phyloP scores from a whole-genome alignment of 2,888 invertebrate genomes.

The Oligia latruncula region DNA sequence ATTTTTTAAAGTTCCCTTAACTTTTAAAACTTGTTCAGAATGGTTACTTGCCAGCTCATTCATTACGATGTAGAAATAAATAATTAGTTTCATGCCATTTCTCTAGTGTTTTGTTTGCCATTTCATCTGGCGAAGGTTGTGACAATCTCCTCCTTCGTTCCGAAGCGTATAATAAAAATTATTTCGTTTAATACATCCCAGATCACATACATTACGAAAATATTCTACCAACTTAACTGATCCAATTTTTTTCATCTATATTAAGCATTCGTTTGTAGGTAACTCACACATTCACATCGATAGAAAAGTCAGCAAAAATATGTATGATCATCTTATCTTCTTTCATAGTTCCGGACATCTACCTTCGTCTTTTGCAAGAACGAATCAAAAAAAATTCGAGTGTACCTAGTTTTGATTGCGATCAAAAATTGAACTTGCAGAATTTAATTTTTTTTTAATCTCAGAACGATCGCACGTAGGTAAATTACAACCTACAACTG shows the following conservation, averaged over 20 bases:
- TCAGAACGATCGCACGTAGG: slow-evolving; percentile 31
- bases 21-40: not conserved
- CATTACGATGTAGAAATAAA: not conserved
- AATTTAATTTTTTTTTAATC: slow-evolving; percentile 10
- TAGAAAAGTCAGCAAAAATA: not conserved
- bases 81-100: not conserved
- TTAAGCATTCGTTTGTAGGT: not conserved
- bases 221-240: not conserved
- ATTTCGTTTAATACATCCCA: no score
- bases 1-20: not conserved
- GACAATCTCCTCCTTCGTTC: no score
- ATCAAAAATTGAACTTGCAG: not conserved
- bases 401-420: not conserved
- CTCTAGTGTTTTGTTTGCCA: not conserved
- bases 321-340: not conserved
- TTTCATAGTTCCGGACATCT: not conserved
- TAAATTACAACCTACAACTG: no score
- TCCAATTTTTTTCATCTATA: not conserved
- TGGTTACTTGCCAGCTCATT: not conserved
- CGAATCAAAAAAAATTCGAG: no score
- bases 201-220: no score
- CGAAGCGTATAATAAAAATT: no score
- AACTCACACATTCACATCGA: not conserved
- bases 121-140: not conserved
- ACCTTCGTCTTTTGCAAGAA: not conserved